These are phyloP conservation scores for Heliopora coerulea DNA, from an alignment of 92 coral and sea anemone species.

Conservation along the genomic window DNA sequence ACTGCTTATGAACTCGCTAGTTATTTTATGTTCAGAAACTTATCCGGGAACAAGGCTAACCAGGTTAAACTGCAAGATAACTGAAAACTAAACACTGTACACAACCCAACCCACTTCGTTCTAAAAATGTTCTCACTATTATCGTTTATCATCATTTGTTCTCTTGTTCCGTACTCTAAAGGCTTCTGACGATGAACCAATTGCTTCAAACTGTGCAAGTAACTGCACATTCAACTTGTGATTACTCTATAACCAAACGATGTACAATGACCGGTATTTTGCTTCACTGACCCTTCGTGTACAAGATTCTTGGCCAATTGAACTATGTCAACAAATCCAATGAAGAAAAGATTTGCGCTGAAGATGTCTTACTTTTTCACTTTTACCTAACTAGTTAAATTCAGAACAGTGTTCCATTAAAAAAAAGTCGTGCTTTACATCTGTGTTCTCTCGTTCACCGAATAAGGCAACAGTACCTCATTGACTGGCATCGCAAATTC, in stretches of 20 bases:
- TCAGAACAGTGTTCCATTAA: background rate
- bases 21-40: too few relatives aligned
- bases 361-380: background rate
- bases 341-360: background rate
- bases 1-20: too few relatives aligned
- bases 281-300: too few relatives aligned
- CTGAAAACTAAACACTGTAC: too few relatives aligned
- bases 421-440: background rate
- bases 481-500: background rate
- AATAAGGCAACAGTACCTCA: constrained; percentile 31
- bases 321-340: too few relatives aligned
- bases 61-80: too few relatives aligned
- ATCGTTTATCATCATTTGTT: constrained; percentile 1
- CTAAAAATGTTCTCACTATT: too few relatives aligned
- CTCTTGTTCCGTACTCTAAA: constrained; percentile 23
- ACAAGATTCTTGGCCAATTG: too few relatives aligned
- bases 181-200: constrained; percentile 17
- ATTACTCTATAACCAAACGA: background rate
- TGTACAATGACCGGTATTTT: background rate
- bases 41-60: too few relatives aligned
- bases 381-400: background rate
- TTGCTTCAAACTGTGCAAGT: background rate
- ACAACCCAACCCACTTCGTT: too few relatives aligned
- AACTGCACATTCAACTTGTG: background rate
- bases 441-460: constrained; percentile 15